Evolutionary conservation across 2,113 vertebrate species (phyloP), one percentile per base, ranked within the genome.

Genomic region (Takifugu bimaculatus): DNA sequence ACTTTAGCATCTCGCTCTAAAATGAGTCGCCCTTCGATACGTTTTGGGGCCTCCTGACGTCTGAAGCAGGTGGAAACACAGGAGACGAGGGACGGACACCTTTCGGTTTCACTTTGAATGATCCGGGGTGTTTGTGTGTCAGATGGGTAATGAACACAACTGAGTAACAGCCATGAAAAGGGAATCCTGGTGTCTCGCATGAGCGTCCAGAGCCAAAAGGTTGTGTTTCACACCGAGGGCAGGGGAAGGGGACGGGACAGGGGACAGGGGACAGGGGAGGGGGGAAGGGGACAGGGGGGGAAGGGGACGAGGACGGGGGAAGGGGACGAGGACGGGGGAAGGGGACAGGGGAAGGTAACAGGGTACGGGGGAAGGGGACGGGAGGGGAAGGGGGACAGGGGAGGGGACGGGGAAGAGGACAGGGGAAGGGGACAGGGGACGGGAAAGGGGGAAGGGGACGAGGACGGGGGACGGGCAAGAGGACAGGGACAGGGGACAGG

Each of bases 101-200:
- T 83, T 70, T 78, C 70, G 65, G 78, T 86, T 88, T 88, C 85
- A 70, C 43, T 82, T 70, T 77, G 71, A 72, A 74, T 70, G 61
- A 67, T 27, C 42, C 28, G 51, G 62, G 63, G 10, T 53, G 43
- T 57, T 54, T 63, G 13, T 66, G 57, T 56, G 65, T 57, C 50
- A 58, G 52, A 26, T 35, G 54, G 49, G 64, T 42, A 44, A 28
- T 56, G 60, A 65, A 77, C 63, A 55, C 60, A 72, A 72, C 66
- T 79, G 82, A 83, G 50, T 83, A 81, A 83, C 78, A 85, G 69
- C 70, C 76, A 65, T 81, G 72, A 78, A 76, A 66, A 82, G 84
- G 83, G 85, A 88, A 90, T 85, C 87, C 84, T 84, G 52, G 32
- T 70, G 60, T 87, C 76, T 85, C 81, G 62, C 74, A 71, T 68